phyloP scores from a whole-genome alignment of 2,113 vertebrate species.

The Symphodus melops region DNA sequence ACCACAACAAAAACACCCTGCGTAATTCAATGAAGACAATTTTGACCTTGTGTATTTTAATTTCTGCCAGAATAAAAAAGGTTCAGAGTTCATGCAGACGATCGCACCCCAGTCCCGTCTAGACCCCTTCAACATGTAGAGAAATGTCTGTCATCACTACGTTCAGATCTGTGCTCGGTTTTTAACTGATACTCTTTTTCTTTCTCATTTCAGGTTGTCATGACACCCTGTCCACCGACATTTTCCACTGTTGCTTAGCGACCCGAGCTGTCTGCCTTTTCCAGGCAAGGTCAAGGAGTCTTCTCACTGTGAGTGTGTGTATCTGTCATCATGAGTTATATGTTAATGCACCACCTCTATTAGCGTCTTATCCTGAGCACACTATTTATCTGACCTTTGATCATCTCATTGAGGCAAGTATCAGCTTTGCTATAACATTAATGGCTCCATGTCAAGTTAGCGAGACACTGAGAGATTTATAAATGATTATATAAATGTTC shows the following conservation, averaged over 20 bases:
- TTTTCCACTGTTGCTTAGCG: slow-evolving; percentile 68
- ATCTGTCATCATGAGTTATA: slow-evolving; percentile 18
- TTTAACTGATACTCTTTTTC: slow-evolving; percentile 20
- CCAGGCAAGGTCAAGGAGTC: slow-evolving; percentile 64
- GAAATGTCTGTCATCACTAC: background rate
- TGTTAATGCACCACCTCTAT: slow-evolving; percentile 33
- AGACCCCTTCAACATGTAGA: background rate
- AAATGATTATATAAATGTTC: background rate
- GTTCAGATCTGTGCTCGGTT: background rate
- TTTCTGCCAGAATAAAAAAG: background rate
- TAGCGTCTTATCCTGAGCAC: slow-evolving; percentile 19
- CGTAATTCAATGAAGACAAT: background rate
- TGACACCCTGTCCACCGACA: slow-evolving; percentile 55
- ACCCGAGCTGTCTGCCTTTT: slow-evolving; percentile 61
- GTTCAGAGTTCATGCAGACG: too few species aligned
- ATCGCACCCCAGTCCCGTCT: background rate
- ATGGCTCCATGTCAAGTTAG: background rate
- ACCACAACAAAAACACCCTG: background rate
- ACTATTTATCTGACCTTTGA: slow-evolving; percentile 6
- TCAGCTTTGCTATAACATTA: background rate
- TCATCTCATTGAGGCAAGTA: background rate
- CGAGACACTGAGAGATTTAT: background rate
- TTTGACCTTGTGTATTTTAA: too few species aligned
- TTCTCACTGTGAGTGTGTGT: slow-evolving; percentile 9
- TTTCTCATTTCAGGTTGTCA: slow-evolving; percentile 56